Evolutionary conservation across 2,113 vertebrate genomes (phyloP).

Genomic region (Mobula birostris): DNA sequence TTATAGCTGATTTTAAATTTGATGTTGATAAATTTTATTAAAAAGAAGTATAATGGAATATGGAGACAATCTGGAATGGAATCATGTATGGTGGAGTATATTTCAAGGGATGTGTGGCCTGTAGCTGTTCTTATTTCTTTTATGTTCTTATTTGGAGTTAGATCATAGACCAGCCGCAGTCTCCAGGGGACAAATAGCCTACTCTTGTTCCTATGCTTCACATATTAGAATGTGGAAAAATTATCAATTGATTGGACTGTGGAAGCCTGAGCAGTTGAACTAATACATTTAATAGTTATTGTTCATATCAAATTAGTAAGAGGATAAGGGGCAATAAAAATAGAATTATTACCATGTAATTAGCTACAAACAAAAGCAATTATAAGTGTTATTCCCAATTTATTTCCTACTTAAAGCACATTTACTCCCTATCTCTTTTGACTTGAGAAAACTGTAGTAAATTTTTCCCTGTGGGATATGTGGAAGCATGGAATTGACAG

Average conservation of each 20-base stretch:
- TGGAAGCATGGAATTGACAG: conserved; percentile 8
- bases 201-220: too few species aligned
- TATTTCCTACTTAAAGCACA: not conserved
- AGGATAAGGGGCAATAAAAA: not conserved
- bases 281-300: not conserved
- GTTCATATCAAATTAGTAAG: not conserved
- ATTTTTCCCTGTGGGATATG: not conserved
- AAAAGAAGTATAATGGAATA: too few species aligned
- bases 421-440: not conserved
- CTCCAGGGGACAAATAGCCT: too few species aligned
- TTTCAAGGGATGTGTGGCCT: too few species aligned
- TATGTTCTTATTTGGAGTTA: too few species aligned
- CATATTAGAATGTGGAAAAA: not conserved
- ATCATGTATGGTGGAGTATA: too few species aligned
- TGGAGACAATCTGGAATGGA: too few species aligned
- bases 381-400: not conserved
- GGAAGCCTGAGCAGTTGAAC: not conserved
- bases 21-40: too few species aligned
- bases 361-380: conserved; percentile 14
- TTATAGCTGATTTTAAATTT: too few species aligned
- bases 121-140: too few species aligned
- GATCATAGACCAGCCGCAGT: too few species aligned
- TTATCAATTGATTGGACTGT: not conserved
- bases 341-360: not conserved
- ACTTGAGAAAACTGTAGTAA: not conserved